Percentiles rank a stretch among this genome's conserved stretches.
Evolutionary conservation across 2,113 vertebrate species (phyloP).

Genomic region (Aleadryas rufinucha): DNA sequence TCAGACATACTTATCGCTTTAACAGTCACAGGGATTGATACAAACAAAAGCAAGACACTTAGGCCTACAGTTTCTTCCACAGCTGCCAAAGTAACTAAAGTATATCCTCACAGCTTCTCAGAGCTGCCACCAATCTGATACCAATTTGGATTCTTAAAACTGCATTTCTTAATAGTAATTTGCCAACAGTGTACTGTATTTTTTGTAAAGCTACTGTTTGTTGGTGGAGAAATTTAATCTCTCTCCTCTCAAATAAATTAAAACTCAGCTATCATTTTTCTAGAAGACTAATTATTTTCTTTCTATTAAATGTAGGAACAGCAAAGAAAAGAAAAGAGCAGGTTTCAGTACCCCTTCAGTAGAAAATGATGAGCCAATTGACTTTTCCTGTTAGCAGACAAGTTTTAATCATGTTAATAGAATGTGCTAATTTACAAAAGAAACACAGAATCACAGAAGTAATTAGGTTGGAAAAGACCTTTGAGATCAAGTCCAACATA

Average conservation of each 20-base stretch:
- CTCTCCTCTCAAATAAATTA: neutral
- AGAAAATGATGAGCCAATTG: neutral
- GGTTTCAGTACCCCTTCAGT: neutral
- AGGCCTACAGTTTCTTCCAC: neutral
- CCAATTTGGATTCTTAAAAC: neutral
- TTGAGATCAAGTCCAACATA: neutral
- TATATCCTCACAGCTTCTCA: neutral
- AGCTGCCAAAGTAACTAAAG: neutral
- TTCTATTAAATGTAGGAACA: neutral
- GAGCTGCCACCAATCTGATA: neutral
- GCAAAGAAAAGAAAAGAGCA: neutral
- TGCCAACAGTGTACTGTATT: neutral
- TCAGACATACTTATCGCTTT: constrained; percentile 32
- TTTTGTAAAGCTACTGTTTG: neutral
- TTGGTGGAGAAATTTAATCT: neutral
- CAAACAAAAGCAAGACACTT: neutral
- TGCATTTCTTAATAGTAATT: neutral
- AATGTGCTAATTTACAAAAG: neutral
- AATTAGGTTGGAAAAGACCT: neutral
- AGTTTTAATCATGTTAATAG: neutral
- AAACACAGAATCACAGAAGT: neutral
- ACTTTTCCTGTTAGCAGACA: neutral
- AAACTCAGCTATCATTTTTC: neutral
- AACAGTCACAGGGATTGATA: constrained; percentile 21
- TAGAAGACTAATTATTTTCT: neutral